Percentiles rank a stretch among this genome's conserved stretches.
These are phyloP conservation scores for Synanthedon tipuliformis DNA, from an alignment of 2,888 invertebrate genomes.

Conservation along the genomic window DNA sequence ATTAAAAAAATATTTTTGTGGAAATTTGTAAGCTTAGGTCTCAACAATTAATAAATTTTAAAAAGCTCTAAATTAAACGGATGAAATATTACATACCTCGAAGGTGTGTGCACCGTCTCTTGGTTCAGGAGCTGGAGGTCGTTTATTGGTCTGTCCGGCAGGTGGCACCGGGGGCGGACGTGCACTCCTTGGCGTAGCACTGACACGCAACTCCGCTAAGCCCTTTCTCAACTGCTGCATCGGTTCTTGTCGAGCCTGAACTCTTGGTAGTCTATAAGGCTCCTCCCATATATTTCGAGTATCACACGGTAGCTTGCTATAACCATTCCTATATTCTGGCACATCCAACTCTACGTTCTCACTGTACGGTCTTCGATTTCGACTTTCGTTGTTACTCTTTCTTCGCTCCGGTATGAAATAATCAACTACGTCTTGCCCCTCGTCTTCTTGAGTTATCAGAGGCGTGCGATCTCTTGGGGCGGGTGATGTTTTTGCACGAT, in stretches of 20 bases:
- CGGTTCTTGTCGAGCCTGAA: conserved; percentile 49
- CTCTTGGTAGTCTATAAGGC: conserved; percentile 54
- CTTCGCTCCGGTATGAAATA: conserved; percentile 45
- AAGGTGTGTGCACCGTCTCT: conserved; percentile 49
- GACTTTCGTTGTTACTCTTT: conserved; percentile 35
- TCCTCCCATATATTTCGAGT: conserved; percentile 55
- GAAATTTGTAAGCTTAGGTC: no score
- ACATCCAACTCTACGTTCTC: conserved; percentile 56
- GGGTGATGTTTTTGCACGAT: conserved; percentile 38
- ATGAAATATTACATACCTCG: conserved; percentile 30
- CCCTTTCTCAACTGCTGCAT: conserved; percentile 51
- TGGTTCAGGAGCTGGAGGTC: conserved; percentile 53
- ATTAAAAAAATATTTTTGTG: no score
- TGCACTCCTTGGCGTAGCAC: conserved; percentile 48
- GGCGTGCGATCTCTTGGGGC: conserved; percentile 38
- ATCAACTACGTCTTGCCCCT: conserved; percentile 53
- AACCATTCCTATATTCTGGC: conserved; percentile 49
- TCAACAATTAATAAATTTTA: no score
- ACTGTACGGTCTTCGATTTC: conserved; percentile 54
- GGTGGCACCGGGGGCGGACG: conserved; percentile 54
- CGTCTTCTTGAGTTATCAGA: conserved; percentile 46
- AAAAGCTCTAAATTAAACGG: no score
- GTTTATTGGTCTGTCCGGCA: conserved; percentile 25
- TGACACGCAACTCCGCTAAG: conserved; percentile 54
- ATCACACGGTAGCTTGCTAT: conserved; percentile 37